phyloP scores from a whole-genome alignment of 2,113 vertebrate species.

The Reinhardtius hippoglossoides region DNA sequence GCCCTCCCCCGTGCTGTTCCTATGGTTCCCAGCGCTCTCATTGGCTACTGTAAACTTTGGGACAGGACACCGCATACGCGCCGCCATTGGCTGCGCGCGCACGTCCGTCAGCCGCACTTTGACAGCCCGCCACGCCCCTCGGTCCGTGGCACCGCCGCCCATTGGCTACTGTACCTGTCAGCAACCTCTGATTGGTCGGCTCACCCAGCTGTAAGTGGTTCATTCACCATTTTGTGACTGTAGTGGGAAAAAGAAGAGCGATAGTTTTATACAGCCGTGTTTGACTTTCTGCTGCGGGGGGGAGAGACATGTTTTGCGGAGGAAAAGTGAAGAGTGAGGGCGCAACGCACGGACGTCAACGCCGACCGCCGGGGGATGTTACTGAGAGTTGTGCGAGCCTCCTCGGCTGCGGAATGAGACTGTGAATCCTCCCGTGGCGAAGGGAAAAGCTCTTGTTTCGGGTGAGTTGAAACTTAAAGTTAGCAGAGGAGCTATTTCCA shows the following conservation, averaged over 20 bases:
- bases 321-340: slow-evolving; percentile 74
- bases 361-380: slow-evolving; percentile 74
- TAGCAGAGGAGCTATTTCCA: slow-evolving; percentile 14
- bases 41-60: slow-evolving; percentile 91
- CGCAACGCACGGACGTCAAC: slow-evolving; percentile 40
- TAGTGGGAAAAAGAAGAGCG: slow-evolving; percentile 90
- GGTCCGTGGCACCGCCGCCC: slow-evolving; percentile 37
- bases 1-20: slow-evolving; percentile 83
- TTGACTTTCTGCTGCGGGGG: slow-evolving; percentile 79
- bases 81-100: slow-evolving; percentile 74
- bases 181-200: slow-evolving; percentile 84
- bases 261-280: slow-evolving; percentile 83
- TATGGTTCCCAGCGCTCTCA: slow-evolving; percentile 81
- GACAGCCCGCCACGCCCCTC: slow-evolving; percentile 67
- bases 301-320: slow-evolving; percentile 79
- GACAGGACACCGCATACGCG: slow-evolving; percentile 72
- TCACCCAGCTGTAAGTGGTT: slow-evolving; percentile 93
- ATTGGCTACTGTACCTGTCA: slow-evolving; percentile 86
- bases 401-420: slow-evolving; percentile 69
- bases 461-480: slow-evolving; percentile 82
- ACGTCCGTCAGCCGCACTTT: slow-evolving; percentile 67
- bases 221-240: slow-evolving; percentile 98
- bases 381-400: slow-evolving; percentile 51
- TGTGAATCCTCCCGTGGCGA: slow-evolving; percentile 70
- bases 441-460: slow-evolving; percentile 57